These are phyloP conservation scores for Bryconaethiops microstoma DNA, from an alignment of 2,797 vertebrate species.

Conservation along the genomic window DNA sequence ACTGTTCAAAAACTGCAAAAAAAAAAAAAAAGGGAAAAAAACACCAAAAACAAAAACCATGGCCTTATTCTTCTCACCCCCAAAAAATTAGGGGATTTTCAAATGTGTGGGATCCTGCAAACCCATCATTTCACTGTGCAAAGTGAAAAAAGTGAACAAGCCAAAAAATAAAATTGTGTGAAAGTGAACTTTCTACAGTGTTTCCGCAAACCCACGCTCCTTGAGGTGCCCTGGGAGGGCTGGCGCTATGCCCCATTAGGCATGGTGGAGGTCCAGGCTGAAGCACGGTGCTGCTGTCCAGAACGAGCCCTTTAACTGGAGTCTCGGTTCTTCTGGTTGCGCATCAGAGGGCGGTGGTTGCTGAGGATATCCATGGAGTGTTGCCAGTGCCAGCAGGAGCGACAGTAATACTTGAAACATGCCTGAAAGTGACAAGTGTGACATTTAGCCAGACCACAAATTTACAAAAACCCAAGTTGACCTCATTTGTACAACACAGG, in stretches of 20 bases:
- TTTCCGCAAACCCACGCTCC: conserved; percentile 75
- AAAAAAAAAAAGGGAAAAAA: conserved; percentile 75
- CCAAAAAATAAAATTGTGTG: conserved; percentile 97
- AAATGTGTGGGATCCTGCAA: conserved; percentile 71
- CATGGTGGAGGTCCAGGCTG: conserved; percentile 63
- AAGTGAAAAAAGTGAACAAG: conserved; percentile 88
- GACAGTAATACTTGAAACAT: conserved; percentile 99
- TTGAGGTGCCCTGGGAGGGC: conserved; percentile 74
- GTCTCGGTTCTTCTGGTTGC: conserved; percentile 97
- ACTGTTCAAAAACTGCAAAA: conserved; percentile 86
- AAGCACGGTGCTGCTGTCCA: conserved; percentile 48
- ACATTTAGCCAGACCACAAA: not conserved
- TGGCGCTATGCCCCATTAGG: conserved; percentile 72
- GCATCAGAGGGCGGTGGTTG: conserved; percentile 97
- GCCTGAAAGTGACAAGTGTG: conserved; percentile 72
- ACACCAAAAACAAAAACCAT: conserved; percentile 77
- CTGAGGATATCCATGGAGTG: conserved; percentile 95
- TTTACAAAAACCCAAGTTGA: no score
- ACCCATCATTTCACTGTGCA: conserved; percentile 89
- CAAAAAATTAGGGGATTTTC: conserved; percentile 47
- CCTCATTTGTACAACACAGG: no score
- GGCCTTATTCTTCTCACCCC: conserved; percentile 72
- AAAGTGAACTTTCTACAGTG: conserved; percentile 93
- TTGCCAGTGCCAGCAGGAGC: conserved; percentile 98
- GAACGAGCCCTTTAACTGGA: conserved; percentile 82